A percentile compares a stretch with the other conserved stretches of the same genome.
Evolutionary conservation across 2,113 vertebrate genomes (phyloP).

Genomic region (Protomyctophum bolini): DNA sequence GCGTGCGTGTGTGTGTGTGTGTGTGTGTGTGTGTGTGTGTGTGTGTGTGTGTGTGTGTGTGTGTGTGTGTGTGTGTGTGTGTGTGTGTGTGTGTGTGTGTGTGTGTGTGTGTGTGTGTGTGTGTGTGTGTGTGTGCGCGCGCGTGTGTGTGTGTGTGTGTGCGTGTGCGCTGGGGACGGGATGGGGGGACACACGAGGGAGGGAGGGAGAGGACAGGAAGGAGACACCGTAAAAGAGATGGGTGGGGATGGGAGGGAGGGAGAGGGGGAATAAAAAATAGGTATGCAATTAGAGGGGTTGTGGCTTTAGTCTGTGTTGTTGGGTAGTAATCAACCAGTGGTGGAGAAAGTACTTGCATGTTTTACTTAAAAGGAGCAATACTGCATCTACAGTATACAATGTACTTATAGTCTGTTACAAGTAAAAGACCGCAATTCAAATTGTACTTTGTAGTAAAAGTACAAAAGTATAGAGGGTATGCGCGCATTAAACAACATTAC

Average conservation of each 20-base stretch:
- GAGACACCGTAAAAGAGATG: background rate
- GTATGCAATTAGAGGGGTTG: conserved; percentile 46
- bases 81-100: conserved; percentile 25
- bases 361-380: too few relatives aligned
- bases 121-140: conserved; percentile 21
- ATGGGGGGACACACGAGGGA: conserved; percentile 37
- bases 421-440: too few relatives aligned
- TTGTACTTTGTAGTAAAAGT: too few relatives aligned
- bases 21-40: conserved; percentile 25
- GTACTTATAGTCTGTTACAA: too few relatives aligned
- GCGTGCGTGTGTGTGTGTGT: conserved; percentile 7
- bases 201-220: background rate
- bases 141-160: conserved; percentile 6
- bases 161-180: conserved; percentile 76
- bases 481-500: too few relatives aligned
- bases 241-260: background rate
- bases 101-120: conserved; percentile 26
- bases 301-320: conserved; percentile 52
- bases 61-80: conserved; percentile 25
- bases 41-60: conserved; percentile 25
- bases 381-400: too few relatives aligned
- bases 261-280: background rate
- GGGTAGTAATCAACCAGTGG: conserved; percentile 58
- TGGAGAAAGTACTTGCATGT: background rate
- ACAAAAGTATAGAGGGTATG: too few relatives aligned